phyloP scores from a whole-genome alignment of 2,888 invertebrate genomes.

The Nomada flava region DNA sequence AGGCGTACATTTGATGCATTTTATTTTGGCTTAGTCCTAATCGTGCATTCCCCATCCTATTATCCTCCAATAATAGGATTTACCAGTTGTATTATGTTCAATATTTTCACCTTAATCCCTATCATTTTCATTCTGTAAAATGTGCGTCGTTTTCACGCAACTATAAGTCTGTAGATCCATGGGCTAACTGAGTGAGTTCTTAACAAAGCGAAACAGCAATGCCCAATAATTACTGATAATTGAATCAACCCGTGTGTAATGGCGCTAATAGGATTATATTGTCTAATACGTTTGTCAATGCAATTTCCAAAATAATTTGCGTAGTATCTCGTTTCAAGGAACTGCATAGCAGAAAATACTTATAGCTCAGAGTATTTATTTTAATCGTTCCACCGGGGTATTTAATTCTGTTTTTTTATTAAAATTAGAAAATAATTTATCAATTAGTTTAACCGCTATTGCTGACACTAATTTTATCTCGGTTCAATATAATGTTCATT shows the following conservation, averaged over 20 bases:
- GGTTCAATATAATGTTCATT: no score
- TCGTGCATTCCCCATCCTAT: background rate
- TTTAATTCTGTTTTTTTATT: no score
- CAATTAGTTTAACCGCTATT: no score
- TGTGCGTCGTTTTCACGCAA: background rate
- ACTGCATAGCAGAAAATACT: no score
- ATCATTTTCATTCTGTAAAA: background rate
- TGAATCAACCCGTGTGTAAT: slow-evolving; percentile 4
- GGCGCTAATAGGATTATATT: background rate
- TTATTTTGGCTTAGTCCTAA: slow-evolving; percentile 1
- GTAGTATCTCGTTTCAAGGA: no score
- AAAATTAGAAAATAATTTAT: no score
- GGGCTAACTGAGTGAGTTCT: slow-evolving; percentile 1
- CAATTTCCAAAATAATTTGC: no score
- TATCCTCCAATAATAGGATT: background rate
- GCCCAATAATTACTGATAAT: slow-evolving; percentile 8
- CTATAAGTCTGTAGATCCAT: background rate
- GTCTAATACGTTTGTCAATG: background rate
- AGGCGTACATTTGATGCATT: slow-evolving; percentile 33
- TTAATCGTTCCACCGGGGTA: no score
- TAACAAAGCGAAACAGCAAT: background rate
- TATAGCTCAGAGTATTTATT: no score
- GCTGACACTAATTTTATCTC: no score
- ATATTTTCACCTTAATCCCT: background rate
- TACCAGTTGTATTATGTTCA: background rate